phyloP scores from a whole-genome alignment of 2,888 invertebrate species.

The Melinaea marsaeus region DNA sequence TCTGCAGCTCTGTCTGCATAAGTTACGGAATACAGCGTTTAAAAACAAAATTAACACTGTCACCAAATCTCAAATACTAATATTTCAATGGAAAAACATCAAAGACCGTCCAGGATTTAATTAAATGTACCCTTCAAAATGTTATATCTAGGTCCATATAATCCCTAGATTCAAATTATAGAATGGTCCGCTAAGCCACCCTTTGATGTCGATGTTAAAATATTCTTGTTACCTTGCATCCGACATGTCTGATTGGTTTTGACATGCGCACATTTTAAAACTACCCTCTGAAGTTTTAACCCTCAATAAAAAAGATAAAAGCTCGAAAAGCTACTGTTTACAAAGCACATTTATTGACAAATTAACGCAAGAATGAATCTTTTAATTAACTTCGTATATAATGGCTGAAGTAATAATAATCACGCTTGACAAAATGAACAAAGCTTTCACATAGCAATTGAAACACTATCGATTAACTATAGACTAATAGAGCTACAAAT shows the following conservation, averaged over 20 bases:
- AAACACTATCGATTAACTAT: not conserved
- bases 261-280: not conserved
- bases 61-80: too few species aligned
- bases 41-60: too few species aligned
- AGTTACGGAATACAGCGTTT: too few species aligned
- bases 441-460: not conserved
- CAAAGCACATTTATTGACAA: not conserved
- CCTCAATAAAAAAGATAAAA: not conserved
- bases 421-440: not conserved
- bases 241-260: not conserved
- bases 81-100: not conserved
- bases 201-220: conserved; percentile 2
- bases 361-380: too few species aligned
- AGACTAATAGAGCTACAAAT: not conserved
- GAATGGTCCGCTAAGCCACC: not conserved
- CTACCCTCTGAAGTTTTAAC: not conserved
- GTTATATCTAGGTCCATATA: not conserved
- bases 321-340: not conserved
- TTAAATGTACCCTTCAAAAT: not conserved
- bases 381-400: too few species aligned
- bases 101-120: not conserved
- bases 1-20: too few species aligned
- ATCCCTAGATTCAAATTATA: not conserved
- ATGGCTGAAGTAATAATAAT: not conserved
- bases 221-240: not conserved